phyloP scores from a whole-genome alignment of 2,113 vertebrate genomes.

The Catagonus wagneri region DNA sequence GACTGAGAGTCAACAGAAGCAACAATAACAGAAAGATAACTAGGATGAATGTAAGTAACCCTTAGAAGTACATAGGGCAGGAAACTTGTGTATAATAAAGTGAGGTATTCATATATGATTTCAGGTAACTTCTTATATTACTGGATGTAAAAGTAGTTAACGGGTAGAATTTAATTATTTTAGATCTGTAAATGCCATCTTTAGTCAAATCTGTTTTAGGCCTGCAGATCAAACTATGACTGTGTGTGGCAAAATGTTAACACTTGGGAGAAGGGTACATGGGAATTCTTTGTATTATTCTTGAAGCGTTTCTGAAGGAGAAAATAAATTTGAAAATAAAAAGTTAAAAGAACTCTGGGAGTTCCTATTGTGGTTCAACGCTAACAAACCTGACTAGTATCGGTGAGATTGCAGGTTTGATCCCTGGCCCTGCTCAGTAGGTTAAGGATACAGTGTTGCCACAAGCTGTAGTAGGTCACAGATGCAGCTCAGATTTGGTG shows the following conservation, averaged over 20 bases:
- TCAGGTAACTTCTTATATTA: slow-evolving; percentile 8
- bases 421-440: no score
- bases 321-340: slow-evolving; percentile 23
- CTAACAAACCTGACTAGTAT: no score
- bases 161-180: slow-evolving; percentile 31
- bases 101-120: not conserved
- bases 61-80: not conserved
- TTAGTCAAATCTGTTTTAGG: not conserved
- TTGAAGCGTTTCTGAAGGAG: not conserved
- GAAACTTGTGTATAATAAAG: not conserved
- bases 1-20: not conserved
- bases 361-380: no score
- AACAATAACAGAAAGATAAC: not conserved
- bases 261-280: not conserved
- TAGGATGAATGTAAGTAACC: not conserved
- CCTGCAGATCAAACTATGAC: not conserved
- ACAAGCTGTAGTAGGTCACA: no score
- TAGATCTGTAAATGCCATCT: not conserved
- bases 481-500: no score
- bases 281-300: not conserved
- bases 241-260: not conserved
- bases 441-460: no score
- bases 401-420: no score
- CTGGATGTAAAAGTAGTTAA: not conserved
- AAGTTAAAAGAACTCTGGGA: not conserved